Percentiles rank a stretch among this genome's conserved stretches.
Evolutionary conservation across 1,140 invertebrate species (phyloP).

Genomic region (Popillia japonica): DNA sequence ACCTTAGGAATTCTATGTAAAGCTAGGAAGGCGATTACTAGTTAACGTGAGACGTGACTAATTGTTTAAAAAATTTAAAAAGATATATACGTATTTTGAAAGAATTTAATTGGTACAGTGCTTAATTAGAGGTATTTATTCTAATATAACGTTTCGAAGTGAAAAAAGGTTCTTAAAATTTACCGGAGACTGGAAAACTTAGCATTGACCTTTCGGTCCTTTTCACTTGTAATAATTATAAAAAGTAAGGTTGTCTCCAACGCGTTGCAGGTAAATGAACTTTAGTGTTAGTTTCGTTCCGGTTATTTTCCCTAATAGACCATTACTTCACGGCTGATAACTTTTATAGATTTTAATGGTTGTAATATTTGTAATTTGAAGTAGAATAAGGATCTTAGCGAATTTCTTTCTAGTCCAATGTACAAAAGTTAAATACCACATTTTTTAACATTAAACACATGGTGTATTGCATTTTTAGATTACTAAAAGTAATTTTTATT

Average conservation of each 20-base stretch:
- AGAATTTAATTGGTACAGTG: neutral
- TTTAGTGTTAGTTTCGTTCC: neutral
- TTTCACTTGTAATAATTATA: neutral
- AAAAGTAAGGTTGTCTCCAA: neutral
- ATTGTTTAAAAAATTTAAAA: neutral
- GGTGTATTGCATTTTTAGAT: neutral
- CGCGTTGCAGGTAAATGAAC: neutral
- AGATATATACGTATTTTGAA: neutral
- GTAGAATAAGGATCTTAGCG: neutral
- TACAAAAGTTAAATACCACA: too few species aligned
- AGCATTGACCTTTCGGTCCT: neutral
- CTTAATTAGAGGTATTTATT: neutral
- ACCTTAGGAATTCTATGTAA: constrained; percentile 1
- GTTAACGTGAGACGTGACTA: neutral
- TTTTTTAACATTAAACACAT: neutral
- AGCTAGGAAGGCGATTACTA: neutral
- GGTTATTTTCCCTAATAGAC: neutral
- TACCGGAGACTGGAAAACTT: neutral
- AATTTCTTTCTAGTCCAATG: neutral
- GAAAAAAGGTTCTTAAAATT: too few species aligned
- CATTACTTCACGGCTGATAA: neutral
- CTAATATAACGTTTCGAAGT: neutral
- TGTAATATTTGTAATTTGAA: neutral
- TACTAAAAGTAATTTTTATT: neutral
- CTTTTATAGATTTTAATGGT: neutral